A percentile compares a stretch with the other conserved stretches of the same genome.
phyloP scores from a whole-genome alignment of 2,113 vertebrate species.

The Pachycephala philippinensis region DNA sequence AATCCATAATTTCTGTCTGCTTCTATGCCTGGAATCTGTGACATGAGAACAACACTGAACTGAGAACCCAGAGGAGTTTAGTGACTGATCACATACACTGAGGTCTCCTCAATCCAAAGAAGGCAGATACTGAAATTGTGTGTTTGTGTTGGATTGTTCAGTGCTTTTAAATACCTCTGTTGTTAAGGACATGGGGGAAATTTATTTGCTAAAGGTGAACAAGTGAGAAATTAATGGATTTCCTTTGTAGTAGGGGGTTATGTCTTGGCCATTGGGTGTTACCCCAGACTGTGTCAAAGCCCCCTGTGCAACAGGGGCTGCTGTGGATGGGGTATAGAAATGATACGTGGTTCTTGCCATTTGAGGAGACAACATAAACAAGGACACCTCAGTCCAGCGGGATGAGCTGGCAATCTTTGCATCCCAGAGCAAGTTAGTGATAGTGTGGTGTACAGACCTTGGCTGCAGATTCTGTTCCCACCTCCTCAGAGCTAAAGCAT shows the following conservation, averaged over 20 bases:
- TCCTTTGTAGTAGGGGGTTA: not conserved
- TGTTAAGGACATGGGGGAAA: not conserved
- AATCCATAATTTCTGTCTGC: not conserved
- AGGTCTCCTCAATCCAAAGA: not conserved
- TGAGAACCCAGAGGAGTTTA: not conserved
- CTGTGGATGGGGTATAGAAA: not conserved
- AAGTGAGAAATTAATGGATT: not conserved
- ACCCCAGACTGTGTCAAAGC: not conserved
- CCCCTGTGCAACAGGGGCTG: rapidly evolving
- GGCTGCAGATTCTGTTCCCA: not conserved
- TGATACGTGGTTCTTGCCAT: rapidly evolving
- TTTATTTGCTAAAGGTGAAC: not conserved
- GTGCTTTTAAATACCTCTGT: not conserved
- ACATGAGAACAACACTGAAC: not conserved
- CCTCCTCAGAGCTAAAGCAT: not conserved
- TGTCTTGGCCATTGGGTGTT: not conserved
- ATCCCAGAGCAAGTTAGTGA: not conserved
- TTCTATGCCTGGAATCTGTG: not conserved
- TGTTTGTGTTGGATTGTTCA: not conserved
- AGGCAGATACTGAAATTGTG: not conserved
- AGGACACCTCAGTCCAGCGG: not conserved
- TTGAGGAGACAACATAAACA: not conserved
- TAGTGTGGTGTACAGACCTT: not conserved
- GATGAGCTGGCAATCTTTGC: not conserved
- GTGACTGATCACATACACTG: not conserved